These are phyloP conservation scores for Drosophila orosa DNA, from an alignment of 1,140 invertebrate species.

Conservation along the genomic window DNA sequence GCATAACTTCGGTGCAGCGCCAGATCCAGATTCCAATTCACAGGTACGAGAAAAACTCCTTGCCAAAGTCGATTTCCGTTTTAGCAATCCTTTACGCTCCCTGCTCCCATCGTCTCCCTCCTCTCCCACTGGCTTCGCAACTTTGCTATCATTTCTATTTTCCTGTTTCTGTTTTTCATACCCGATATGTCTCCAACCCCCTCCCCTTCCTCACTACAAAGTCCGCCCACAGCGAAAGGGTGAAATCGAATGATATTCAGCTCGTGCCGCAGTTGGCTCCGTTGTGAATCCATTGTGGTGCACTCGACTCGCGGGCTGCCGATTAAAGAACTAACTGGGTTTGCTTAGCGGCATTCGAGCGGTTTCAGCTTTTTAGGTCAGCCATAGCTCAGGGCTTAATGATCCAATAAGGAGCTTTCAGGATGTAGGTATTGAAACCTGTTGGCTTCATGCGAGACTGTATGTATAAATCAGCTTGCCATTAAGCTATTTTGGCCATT, in stretches of 20 bases:
- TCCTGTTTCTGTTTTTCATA: constrained; percentile 63
- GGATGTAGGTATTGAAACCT: constrained; percentile 21
- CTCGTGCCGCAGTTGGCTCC: constrained; percentile 32
- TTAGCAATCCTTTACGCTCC: constrained; percentile 14
- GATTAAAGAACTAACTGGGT: constrained; percentile 29
- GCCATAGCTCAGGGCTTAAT: constrained; percentile 23
- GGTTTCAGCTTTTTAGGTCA: constrained; percentile 29
- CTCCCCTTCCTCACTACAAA: background rate
- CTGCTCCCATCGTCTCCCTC: background rate
- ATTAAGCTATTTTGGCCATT: too few species aligned
- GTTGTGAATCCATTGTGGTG: constrained; percentile 46
- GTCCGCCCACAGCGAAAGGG: constrained; percentile 8
- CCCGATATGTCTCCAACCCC: constrained; percentile 39
- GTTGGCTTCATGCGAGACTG: constrained; percentile 8
- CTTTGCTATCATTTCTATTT: constrained; percentile 78
- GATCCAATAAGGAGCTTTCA: constrained; percentile 25
- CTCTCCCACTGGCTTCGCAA: constrained; percentile 20
- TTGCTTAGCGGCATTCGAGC: constrained; percentile 23
- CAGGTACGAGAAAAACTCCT: constrained; percentile 73
- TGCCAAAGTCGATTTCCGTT: constrained; percentile 80
- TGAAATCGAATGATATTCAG: constrained; percentile 48
- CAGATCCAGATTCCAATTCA: constrained; percentile 44
- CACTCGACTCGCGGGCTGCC: constrained; percentile 27
- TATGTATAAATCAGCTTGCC: background rate
- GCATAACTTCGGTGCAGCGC: constrained; percentile 76